Conservation (phyloP, 2,888 invertebrate genomes). For the Ophion slaviceki region DNA sequence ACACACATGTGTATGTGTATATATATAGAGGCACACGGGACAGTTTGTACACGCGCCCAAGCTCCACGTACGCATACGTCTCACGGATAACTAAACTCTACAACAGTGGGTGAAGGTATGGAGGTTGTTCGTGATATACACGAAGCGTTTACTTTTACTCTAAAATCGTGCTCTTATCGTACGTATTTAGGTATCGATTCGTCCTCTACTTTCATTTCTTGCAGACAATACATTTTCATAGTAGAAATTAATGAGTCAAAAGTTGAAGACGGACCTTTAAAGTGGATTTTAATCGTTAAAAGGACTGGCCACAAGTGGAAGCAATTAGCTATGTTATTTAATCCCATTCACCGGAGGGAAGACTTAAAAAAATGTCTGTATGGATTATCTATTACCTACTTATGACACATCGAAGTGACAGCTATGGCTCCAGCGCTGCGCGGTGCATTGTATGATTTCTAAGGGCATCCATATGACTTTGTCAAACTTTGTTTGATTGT, state of each 20-base stretch:
- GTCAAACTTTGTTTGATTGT: no score
- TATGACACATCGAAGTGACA: neutral
- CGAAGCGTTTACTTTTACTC: slow-evolving; percentile 60
- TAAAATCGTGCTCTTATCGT: slow-evolving; percentile 27
- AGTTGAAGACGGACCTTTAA: neutral
- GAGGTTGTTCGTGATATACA: slow-evolving; percentile 45
- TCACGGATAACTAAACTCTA: slow-evolving; percentile 17
- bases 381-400: neutral
- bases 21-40: slow-evolving; percentile 68
- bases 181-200: slow-evolving; percentile 22
- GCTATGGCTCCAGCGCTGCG: no score
- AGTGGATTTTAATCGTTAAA: neutral
- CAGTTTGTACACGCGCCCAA: slow-evolving; percentile 30
- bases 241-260: neutral
- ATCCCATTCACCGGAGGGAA: neutral
- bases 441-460: no score
- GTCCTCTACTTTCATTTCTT: neutral
- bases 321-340: neutral
- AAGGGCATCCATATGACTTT: no score
- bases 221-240: neutral
- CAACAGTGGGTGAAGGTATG: slow-evolving; percentile 63
- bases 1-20: neutral
- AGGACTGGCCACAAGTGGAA: neutral
- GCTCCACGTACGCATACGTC: slow-evolving; percentile 29
- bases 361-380: neutral